phyloP scores from a whole-genome alignment of 1,140 invertebrate genomes.

The Battus philenor region DNA sequence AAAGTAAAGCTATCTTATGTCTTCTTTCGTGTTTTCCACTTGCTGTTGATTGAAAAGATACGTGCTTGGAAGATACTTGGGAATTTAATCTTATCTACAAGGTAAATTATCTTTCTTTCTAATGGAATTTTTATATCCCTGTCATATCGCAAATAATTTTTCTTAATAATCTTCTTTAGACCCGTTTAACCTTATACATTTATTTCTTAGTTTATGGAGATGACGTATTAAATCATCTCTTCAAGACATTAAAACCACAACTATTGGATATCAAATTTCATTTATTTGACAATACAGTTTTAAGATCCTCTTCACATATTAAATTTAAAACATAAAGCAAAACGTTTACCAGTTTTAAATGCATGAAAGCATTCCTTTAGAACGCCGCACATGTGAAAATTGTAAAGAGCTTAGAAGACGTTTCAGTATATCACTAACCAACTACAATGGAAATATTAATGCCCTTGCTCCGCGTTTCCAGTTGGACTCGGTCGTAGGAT shows the following conservation, averaged over 20 bases:
- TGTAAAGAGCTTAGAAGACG: conserved; percentile 2
- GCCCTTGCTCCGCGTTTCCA: conserved; percentile 31
- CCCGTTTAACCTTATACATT: no score
- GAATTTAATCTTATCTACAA: no score
- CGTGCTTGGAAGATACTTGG: conserved; percentile 3
- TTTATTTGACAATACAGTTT: no score
- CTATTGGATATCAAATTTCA: no score
- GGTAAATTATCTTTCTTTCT: background rate
- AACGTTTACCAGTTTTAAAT: background rate
- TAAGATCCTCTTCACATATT: no score
- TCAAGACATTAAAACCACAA: no score
- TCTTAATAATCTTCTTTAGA: no score
- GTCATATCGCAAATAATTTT: no score
- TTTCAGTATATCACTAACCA: conserved; percentile 18
- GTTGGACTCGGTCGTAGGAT: conserved; percentile 47
- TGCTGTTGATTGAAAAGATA: conserved; percentile 15
- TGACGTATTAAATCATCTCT: no score
- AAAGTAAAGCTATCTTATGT: conserved; percentile 3
- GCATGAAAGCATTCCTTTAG: background rate
- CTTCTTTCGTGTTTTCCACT: conserved; percentile 3
- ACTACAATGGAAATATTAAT: conserved; percentile 52
- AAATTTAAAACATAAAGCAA: no score
- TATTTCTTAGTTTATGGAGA: no score
- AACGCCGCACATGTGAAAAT: conserved; percentile 2
- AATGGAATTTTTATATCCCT: no score